Evolutionary conservation across 2,797 vertebrate species (phyloP), one percentile per base, ranked within the genome.

Genomic region (Coregonus sp.): DNA sequence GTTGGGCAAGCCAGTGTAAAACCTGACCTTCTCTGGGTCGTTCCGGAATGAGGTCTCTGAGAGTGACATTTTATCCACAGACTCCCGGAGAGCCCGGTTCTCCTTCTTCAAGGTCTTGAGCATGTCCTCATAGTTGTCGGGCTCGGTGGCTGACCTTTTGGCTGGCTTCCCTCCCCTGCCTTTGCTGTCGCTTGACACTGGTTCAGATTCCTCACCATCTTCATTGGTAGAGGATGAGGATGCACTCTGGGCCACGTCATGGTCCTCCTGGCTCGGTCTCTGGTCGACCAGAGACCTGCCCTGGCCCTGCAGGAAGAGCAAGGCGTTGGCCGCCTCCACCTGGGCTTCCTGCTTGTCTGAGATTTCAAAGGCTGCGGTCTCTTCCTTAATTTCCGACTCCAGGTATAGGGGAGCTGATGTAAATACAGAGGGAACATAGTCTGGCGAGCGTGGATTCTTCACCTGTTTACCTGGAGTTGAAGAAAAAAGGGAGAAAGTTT

Each of bases 1-100:
- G 88, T 94, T 95, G 3, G 94, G 94, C 63, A 95, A 74, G 67
- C 94, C 94, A 0, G 93, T 94, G 87, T 95, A 95, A 74, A 94
- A 95, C 80, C 89, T 89, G 0, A 94, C 94, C 63, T 95, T 95
- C 76, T 93, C 94, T 0, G 93, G 91, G 52, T 95, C 93, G 18
- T 92, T 94, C 85, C 85, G 92, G 47, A 95, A 67, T 0, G 91
- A 92, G 72, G 88, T 91, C 86, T 94, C 94, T 0, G 91, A 92
- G 2, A 95, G 91, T 1, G 94, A 92, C 90, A 93, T 93, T 73
- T 93, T 94, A 81, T 94, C 92, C 78, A 92, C 87, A 0, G 94
- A 92, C 86, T 94, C 94, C 75, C 89, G 87, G 66, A 95, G 89
- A 4, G 85, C 86, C 89, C 87, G 89, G 83, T 94, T 94, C 84